Conservation (phyloP, 2,888 invertebrate species). For the Malacosoma neustria region DNA sequence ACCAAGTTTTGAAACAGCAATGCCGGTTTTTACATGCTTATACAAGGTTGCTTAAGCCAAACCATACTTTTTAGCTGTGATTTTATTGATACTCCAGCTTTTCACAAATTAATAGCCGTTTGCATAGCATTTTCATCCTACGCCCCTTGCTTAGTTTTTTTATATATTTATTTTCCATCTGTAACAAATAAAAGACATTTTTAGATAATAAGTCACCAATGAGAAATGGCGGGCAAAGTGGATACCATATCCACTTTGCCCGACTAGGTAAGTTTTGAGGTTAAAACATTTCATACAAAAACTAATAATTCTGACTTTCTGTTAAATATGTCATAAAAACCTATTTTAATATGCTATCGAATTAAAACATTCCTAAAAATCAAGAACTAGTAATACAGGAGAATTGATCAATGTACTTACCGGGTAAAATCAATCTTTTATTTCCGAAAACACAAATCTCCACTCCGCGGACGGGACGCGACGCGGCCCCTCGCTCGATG, state of each 20-base stretch:
- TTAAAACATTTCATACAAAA: slow-evolving; percentile 3
- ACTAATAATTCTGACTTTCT: no score
- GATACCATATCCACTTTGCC: slow-evolving; percentile 6
- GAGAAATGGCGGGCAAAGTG: slow-evolving; percentile 5
- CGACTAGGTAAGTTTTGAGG: slow-evolving; percentile 5
- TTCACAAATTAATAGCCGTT: slow-evolving; percentile 10
- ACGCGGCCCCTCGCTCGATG: slow-evolving; percentile 5
- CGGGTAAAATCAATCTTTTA: slow-evolving; percentile 8
- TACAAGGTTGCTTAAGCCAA: no score
- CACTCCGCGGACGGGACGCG: slow-evolving; percentile 3
- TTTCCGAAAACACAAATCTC: slow-evolving; percentile 9
- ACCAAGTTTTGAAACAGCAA: slow-evolving; percentile 6
- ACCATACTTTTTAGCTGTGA: slow-evolving; percentile 4
- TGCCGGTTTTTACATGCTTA: slow-evolving; percentile 8
- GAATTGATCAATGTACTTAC: slow-evolving; percentile 5
- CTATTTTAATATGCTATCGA: slow-evolving; percentile 3
- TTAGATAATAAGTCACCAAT: slow-evolving; percentile 1
- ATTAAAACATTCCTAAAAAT: slow-evolving; percentile 4
- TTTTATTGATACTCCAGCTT: not conserved
- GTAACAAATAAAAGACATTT: not conserved
- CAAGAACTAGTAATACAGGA: slow-evolving; percentile 5
- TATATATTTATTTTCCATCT: not conserved
- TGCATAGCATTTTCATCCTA: slow-evolving; percentile 8
- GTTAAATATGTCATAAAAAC: no score
- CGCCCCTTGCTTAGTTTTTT: not conserved